Evolutionary conservation across 2,113 vertebrate genomes (phyloP).

Genomic region (Thymallus thymallus): DNA sequence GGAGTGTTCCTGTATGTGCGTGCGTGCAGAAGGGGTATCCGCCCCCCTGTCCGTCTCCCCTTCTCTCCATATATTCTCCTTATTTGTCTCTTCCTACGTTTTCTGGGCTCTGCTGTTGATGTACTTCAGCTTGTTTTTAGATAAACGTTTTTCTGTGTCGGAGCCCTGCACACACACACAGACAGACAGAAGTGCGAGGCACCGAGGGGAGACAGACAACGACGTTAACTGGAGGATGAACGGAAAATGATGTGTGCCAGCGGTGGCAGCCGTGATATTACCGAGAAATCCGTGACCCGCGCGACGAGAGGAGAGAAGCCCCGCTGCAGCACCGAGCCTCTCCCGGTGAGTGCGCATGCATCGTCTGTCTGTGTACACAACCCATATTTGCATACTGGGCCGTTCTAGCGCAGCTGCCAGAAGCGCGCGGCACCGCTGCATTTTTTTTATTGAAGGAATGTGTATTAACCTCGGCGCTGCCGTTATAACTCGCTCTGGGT

Average conservation of each 20-base stretch:
- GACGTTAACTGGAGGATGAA: constrained; percentile 67
- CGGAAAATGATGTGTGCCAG: constrained; percentile 77
- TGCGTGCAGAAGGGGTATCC: constrained; percentile 30
- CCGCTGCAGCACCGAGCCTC: constrained; percentile 63
- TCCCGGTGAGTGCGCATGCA: constrained; percentile 69
- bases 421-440: constrained; percentile 60
- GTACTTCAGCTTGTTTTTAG: constrained; percentile 43
- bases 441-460: constrained; percentile 52
- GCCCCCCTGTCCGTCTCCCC: constrained; percentile 16
- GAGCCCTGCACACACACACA: constrained; percentile 15
- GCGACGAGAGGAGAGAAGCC: constrained; percentile 53
- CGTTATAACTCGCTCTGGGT: constrained; percentile 52
- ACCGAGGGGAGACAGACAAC: constrained; percentile 48
- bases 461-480: constrained; percentile 62
- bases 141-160: constrained; percentile 39
- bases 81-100: neutral
- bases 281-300: constrained; percentile 75
- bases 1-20: constrained; percentile 21
- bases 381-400: constrained; percentile 49
- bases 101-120: constrained; percentile 51
- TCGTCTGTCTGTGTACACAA: constrained; percentile 60
- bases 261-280: constrained; percentile 67
- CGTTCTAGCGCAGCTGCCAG: constrained; percentile 24
- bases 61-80: constrained; percentile 26
- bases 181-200: constrained; percentile 54